These are phyloP conservation scores for Andrena praecox DNA, from an alignment of 2,888 invertebrate species.

Conservation along the genomic window DNA sequence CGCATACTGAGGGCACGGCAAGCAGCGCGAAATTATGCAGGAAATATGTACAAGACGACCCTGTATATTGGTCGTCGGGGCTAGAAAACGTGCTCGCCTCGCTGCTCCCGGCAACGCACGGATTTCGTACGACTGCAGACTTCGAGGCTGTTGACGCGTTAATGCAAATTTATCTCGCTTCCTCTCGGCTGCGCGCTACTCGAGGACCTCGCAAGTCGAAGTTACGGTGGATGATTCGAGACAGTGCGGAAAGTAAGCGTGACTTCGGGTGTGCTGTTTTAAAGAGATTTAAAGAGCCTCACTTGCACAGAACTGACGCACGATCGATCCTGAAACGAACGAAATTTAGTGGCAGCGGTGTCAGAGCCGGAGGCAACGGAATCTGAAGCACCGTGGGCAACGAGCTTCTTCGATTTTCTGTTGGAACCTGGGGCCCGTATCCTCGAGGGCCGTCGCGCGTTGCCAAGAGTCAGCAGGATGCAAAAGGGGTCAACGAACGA, in stretches of 20 bases:
- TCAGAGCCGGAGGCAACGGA: constrained; percentile 7
- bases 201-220: too few relatives aligned
- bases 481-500: constrained; percentile 58
- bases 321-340: not conserved
- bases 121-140: constrained; percentile 35
- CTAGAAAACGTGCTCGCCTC: constrained; percentile 63
- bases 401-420: constrained; percentile 42
- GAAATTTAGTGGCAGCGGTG: not conserved
- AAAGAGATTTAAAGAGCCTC: not conserved
- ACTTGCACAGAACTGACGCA: too few relatives aligned
- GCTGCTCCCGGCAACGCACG: not conserved
- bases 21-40: constrained; percentile 63
- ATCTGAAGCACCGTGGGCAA: constrained; percentile 18
- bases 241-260: not conserved
- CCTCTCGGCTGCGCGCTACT: not conserved
- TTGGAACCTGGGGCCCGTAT: constrained; percentile 25
- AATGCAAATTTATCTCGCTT: constrained; percentile 38
- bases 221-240: not conserved
- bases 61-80: constrained; percentile 67
- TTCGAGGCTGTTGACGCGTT: constrained; percentile 42
- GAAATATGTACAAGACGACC: constrained; percentile 67
- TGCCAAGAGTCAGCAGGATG: constrained; percentile 40
- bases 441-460: constrained; percentile 34
- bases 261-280: too few relatives aligned
- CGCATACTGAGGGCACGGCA: constrained; percentile 46